Evolutionary conservation across 2,888 invertebrate species (phyloP).

Genomic region (Sinotaia quadrata): DNA sequence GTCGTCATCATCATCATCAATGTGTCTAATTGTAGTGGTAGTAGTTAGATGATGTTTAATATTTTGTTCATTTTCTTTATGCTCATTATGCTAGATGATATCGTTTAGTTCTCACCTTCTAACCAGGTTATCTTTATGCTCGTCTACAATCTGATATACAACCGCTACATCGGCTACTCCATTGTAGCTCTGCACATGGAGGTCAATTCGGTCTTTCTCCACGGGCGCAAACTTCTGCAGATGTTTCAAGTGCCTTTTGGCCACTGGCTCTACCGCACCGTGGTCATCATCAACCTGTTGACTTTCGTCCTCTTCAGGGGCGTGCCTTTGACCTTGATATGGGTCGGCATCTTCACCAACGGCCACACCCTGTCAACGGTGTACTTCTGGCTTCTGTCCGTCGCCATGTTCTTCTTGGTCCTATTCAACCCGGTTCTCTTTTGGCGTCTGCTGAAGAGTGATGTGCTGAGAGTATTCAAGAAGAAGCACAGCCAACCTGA

Average conservation of each 20-base stretch:
- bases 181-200: conserved; percentile 67
- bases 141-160: conserved; percentile 61
- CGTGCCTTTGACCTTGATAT: conserved; percentile 47
- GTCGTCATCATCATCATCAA: too few species aligned
- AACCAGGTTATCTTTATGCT: conserved; percentile 65
- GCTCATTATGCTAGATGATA: too few species aligned
- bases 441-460: conserved; percentile 67
- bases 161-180: conserved; percentile 63
- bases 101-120: background rate
- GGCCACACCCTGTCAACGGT: conserved; percentile 45
- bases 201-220: conserved; percentile 69
- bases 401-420: conserved; percentile 59
- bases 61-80: too few species aligned
- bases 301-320: conserved; percentile 66
- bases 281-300: conserved; percentile 57
- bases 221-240: conserved; percentile 68
- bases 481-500: too few species aligned
- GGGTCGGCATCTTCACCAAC: conserved; percentile 54
- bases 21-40: too few species aligned
- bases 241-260: conserved; percentile 56
- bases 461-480: conserved; percentile 49
- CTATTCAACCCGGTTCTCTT: conserved; percentile 66
- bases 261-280: conserved; percentile 55
- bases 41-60: too few species aligned
- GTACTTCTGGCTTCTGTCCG: conserved; percentile 40